A percentile compares a stretch with the other conserved stretches of the same genome.
Evolutionary conservation across 2,113 vertebrate genomes (phyloP).

Genomic region (Porphyrio hochstetteri): DNA sequence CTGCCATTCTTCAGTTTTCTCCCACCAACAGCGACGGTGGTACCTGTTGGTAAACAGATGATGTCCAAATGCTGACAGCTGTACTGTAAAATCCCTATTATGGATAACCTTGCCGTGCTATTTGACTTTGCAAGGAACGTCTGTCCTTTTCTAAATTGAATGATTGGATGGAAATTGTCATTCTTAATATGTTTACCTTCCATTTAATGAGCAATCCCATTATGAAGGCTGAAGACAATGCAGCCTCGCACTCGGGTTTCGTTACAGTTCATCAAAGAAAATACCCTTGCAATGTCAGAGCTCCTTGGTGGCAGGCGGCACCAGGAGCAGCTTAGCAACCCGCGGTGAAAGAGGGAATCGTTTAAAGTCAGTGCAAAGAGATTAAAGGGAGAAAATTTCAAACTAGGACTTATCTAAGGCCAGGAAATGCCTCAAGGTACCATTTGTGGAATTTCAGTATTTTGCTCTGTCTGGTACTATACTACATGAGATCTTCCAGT

Average conservation of each 20-base stretch:
- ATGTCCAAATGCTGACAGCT: background rate
- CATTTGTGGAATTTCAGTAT: background rate
- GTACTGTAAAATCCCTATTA: background rate
- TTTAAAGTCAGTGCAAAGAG: background rate
- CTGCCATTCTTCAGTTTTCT: background rate
- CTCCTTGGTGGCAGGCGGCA: background rate
- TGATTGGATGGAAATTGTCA: conserved; percentile 8
- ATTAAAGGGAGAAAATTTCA: conserved; percentile 37
- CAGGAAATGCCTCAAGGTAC: background rate
- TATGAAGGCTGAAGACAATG: conserved; percentile 11
- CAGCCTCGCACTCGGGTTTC: background rate
- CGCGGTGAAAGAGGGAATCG: background rate
- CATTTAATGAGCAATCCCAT: conserved; percentile 25
- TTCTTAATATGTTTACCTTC: conserved; percentile 43
- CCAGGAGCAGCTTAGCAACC: background rate
- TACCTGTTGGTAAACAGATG: conserved; percentile 19
- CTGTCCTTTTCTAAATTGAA: conserved; percentile 19
- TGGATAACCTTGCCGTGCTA: background rate
- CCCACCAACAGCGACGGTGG: background rate
- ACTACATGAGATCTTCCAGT: background rate
- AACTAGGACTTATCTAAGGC: conserved; percentile 10
- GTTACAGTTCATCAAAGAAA: conserved; percentile 37
- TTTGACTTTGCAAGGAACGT: background rate
- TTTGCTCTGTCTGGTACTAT: background rate
- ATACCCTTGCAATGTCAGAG: background rate